Evolutionary conservation across 2,888 invertebrate species (phyloP).

Genomic region (Drosophila mimica): DNA sequence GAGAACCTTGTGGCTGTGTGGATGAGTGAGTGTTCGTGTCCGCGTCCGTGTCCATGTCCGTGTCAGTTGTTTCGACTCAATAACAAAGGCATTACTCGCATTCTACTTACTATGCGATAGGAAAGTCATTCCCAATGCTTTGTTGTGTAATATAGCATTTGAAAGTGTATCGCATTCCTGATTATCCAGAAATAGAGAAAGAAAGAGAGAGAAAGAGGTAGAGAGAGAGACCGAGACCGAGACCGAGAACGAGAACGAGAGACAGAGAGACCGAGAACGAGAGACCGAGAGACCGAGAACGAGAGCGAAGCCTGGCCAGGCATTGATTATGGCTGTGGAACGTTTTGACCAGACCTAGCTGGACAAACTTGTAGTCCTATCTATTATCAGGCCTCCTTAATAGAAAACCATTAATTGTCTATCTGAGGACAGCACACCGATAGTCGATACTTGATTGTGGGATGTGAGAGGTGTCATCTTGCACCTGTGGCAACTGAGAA

Average conservation of each 20-base stretch:
- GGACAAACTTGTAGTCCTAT: neutral
- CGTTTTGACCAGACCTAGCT: neutral
- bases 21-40: conserved; percentile 1
- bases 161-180: neutral
- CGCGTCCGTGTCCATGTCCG: conserved; percentile 24
- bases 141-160: neutral
- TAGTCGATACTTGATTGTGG: neutral
- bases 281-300: too few species aligned
- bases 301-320: neutral
- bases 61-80: conserved; percentile 38
- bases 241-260: too few species aligned
- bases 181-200: neutral
- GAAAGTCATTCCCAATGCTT: conserved; percentile 6
- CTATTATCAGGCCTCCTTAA: neutral
- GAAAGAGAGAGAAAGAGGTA: neutral
- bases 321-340: neutral
- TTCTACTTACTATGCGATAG: conserved; percentile 28
- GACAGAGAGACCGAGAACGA: too few species aligned
- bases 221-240: too few species aligned
- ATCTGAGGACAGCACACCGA: conserved; percentile 3
- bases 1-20: neutral
- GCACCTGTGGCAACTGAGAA: conserved; percentile 6
- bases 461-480: conserved; percentile 13
- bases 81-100: conserved; percentile 49
- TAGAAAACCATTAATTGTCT: conserved; percentile 4